Conservation (phyloP, 2,888 invertebrate genomes). For the Noctua janthe region DNA sequence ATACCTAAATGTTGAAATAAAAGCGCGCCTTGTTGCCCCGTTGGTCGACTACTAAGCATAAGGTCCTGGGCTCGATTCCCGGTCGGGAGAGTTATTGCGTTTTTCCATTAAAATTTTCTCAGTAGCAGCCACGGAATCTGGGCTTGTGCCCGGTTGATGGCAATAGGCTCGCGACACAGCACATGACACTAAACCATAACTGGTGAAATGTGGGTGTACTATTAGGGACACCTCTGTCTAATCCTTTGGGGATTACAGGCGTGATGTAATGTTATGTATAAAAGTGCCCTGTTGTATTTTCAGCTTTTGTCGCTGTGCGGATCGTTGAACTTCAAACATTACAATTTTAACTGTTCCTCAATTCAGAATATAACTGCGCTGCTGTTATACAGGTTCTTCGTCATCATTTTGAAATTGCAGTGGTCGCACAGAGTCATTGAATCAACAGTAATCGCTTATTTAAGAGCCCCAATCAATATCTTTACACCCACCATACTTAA, state of each 20-base stretch:
- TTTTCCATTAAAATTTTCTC: too few species aligned
- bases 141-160: too few species aligned
- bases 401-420: background rate
- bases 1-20: background rate
- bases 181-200: too few species aligned
- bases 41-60: too few species aligned
- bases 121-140: too few species aligned
- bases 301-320: background rate
- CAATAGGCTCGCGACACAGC: too few species aligned
- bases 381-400: background rate
- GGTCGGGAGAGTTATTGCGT: too few species aligned
- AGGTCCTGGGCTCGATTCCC: too few species aligned
- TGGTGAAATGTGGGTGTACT: too few species aligned
- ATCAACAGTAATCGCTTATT: slow-evolving; percentile 13
- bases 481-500: slow-evolving; percentile 63
- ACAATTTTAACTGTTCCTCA: background rate
- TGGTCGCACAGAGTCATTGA: background rate
- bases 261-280: too few species aligned
- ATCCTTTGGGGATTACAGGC: too few species aligned
- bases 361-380: background rate
- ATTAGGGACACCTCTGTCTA: too few species aligned
- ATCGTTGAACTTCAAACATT: background rate
- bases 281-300: background rate
- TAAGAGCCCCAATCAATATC: slow-evolving; percentile 57
- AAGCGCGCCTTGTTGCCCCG: background rate